A percentile compares a stretch with the other conserved stretches of the same genome.
Evolutionary conservation across 2,113 vertebrate species (phyloP).

Genomic region (Amphiprion percula): DNA sequence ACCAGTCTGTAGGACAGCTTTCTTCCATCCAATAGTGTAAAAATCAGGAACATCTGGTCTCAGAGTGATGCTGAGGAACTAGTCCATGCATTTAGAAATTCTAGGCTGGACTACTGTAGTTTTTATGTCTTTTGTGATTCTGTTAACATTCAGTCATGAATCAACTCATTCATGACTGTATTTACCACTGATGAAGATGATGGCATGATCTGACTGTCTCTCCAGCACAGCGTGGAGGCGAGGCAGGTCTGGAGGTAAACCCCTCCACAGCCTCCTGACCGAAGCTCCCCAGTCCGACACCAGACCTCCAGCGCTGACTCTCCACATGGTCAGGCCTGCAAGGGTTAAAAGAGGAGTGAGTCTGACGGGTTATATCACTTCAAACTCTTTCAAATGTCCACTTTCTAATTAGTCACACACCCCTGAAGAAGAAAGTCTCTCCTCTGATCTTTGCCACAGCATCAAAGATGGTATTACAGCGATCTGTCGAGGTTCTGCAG

Average conservation of each 20-base stretch:
- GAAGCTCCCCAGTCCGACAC: conserved; percentile 66
- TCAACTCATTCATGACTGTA: too few species aligned
- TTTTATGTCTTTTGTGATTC: too few species aligned
- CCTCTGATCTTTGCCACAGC: conserved; percentile 83
- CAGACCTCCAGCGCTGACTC: conserved; percentile 72
- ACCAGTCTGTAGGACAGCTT: too few species aligned
- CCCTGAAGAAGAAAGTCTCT: conserved; percentile 87
- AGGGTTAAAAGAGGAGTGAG: neutral
- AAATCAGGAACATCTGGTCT: too few species aligned
- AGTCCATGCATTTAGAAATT: too few species aligned
- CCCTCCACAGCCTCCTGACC: conserved; percentile 77
- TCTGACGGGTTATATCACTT: neutral
- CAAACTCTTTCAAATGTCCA: neutral
- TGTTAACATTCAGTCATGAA: too few species aligned
- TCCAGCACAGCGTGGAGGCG: conserved; percentile 75
- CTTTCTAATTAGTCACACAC: conserved; percentile 50
- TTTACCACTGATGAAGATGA: conserved; percentile 81
- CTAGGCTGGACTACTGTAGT: too few species aligned
- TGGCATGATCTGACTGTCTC: conserved; percentile 78
- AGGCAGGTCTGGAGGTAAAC: conserved; percentile 72
- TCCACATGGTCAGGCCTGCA: conserved; percentile 79
- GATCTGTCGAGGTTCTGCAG: conserved; percentile 65
- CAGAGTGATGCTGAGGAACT: too few species aligned
- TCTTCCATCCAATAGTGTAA: too few species aligned
- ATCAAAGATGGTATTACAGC: conserved; percentile 83